phyloP scores from a whole-genome alignment of 2,113 vertebrate species.

The Oxyruncus cristatus region DNA sequence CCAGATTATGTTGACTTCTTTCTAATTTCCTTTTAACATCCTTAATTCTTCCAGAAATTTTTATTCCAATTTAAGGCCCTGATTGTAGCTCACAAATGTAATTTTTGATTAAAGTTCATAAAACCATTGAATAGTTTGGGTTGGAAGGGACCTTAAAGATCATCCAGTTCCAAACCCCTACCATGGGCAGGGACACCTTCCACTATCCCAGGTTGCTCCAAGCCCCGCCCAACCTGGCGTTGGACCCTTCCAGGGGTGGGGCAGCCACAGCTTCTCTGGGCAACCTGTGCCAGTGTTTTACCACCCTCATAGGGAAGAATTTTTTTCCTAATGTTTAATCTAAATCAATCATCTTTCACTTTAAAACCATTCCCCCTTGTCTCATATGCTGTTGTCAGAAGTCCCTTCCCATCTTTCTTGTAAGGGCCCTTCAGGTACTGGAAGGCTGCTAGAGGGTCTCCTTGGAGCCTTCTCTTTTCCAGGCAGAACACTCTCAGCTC shows the following conservation, averaged over 20 bases:
- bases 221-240: background rate
- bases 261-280: background rate
- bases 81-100: background rate
- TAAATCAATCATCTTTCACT: background rate
- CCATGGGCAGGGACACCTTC: too few species aligned
- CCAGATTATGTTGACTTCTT: background rate
- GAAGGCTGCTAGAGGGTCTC: background rate
- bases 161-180: background rate
- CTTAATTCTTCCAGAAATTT: background rate
- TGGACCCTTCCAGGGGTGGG: background rate
- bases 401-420: background rate
- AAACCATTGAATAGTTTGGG: rapidly evolving
- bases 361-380: background rate
- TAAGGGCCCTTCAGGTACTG: background rate
- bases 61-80: background rate
- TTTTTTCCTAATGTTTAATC: background rate
- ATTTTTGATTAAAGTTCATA: background rate
- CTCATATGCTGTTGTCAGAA: background rate
- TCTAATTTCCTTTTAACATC: background rate
- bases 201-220: background rate
- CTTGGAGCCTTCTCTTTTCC: background rate
- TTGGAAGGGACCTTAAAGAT: background rate
- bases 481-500: background rate
- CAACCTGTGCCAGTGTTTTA: background rate
- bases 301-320: background rate